phyloP scores from a whole-genome alignment of 1,140 invertebrate genomes.

The Drusus annulatus region DNA sequence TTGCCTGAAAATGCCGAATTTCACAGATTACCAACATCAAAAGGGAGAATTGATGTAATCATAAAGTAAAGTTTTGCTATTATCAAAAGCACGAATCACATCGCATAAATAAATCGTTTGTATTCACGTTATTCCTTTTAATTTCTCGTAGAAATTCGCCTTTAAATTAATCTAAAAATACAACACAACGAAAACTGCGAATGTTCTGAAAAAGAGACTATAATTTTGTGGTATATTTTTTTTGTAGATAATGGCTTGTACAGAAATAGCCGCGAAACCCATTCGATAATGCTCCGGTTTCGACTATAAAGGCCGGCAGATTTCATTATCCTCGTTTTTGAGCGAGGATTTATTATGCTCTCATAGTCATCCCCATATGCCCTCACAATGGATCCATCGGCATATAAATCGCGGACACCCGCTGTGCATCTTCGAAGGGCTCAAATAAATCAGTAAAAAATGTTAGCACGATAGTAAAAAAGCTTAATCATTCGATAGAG shows the following conservation, averaged over 20 bases:
- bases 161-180: no score
- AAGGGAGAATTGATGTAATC: no score
- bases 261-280: neutral
- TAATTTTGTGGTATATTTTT: no score
- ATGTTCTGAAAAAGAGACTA: no score
- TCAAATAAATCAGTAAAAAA: neutral
- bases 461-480: neutral
- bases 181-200: no score
- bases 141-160: no score
- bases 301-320: slow-evolving; percentile 12
- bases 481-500: neutral
- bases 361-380: slow-evolving; percentile 32
- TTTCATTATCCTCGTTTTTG: slow-evolving; percentile 32
- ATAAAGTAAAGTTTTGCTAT: no score
- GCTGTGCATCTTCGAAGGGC: neutral
- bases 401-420: slow-evolving; percentile 46
- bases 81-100: no score
- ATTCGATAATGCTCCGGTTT: slow-evolving; percentile 10
- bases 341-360: slow-evolving; percentile 28
- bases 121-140: no score
- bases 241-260: neutral
- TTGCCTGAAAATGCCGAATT: no score
- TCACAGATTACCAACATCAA: no score
- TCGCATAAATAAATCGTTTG: no score
- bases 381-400: slow-evolving; percentile 49